Percentiles rank a stretch among this genome's conserved stretches.
Evolutionary conservation across 1,140 invertebrate species (phyloP).

Genomic region (Sarcophaga peregrina): DNA sequence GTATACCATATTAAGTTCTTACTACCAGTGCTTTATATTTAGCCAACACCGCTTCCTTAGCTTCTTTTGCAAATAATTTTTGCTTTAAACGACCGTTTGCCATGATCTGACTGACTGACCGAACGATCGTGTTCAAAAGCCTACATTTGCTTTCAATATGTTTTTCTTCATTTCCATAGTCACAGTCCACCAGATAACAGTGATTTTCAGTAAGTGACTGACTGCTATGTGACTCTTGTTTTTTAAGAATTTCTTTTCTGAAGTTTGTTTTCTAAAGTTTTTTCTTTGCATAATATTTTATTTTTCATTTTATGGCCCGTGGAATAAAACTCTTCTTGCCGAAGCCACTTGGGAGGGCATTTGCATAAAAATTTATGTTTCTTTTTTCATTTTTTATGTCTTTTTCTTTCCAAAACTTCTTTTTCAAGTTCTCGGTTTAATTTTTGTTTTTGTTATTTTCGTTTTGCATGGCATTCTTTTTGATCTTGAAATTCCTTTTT

Average conservation of each 20-base stretch:
- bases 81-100: neutral
- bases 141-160: neutral
- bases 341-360: neutral
- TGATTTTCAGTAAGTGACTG: neutral
- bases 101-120: neutral
- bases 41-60: neutral
- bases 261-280: neutral
- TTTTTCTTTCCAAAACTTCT: neutral
- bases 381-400: too few relatives aligned
- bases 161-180: neutral
- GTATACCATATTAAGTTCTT: neutral
- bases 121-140: neutral
- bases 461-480: neutral
- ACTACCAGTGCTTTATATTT: constrained; percentile 9
- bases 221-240: neutral
- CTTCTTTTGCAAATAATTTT: constrained; percentile 4
- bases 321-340: too few relatives aligned
- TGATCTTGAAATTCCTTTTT: constrained; percentile 7
- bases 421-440: neutral
- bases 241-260: neutral
- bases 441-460: too few relatives aligned
- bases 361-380: neutral
- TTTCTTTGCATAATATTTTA: neutral
- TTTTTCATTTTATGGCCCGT: too few relatives aligned
- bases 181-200: neutral